Conservation (phyloP, 2,113 vertebrate species). For the Cercocebus atys region DNA sequence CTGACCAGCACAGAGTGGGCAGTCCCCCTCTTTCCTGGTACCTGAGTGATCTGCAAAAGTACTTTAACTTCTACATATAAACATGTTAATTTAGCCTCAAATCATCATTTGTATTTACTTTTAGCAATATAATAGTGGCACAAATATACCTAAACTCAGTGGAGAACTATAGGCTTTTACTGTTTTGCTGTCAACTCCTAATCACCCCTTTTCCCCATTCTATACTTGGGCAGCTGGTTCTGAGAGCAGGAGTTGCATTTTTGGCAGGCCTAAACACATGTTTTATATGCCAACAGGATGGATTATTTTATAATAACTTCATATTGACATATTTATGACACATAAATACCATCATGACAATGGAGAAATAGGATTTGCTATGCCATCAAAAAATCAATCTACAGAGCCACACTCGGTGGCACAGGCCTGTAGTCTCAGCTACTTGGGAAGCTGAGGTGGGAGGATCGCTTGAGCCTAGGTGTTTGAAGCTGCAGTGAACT, state of each 20-base stretch:
- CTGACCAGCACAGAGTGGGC: accelerated
- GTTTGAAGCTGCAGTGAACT: no score
- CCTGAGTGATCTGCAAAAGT: not conserved
- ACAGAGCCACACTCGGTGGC: no score
- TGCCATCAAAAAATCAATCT: not conserved
- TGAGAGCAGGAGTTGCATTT: not conserved
- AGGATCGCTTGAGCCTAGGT: no score
- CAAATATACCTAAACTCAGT: not conserved
- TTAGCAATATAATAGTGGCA: not conserved
- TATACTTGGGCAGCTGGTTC: not conserved
- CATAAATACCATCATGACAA: not conserved
- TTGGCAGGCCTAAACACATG: not conserved
- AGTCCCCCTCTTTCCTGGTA: not conserved
- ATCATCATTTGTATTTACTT: not conserved
- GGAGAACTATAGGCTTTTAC: not conserved
- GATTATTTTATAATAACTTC: not conserved
- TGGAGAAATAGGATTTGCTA: not conserved
- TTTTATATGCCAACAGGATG: not conserved
- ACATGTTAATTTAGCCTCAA: not conserved
- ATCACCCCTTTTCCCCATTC: accelerated
- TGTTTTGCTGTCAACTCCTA: not conserved
- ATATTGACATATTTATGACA: not conserved
- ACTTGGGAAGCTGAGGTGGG: no score
- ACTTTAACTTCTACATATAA: not conserved
- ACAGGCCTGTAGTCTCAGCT: no score